Evolutionary conservation across 2,888 invertebrate genomes (phyloP).

Genomic region (Dione vanillae): DNA sequence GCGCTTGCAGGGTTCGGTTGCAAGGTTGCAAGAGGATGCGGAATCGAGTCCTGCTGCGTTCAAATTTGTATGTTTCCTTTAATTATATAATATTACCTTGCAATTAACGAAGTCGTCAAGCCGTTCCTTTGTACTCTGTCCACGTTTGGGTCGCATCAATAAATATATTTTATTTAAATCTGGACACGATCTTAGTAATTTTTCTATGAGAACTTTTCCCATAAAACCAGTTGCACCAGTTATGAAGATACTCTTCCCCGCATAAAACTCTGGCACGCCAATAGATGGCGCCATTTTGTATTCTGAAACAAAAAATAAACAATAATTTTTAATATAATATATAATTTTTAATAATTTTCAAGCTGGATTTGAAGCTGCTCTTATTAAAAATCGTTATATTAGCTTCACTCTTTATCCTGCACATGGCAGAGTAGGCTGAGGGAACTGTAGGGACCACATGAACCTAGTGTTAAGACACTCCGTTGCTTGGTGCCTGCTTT

Average conservation of each 20-base stretch:
- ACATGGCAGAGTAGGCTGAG: too few species aligned
- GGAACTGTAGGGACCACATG: too few species aligned
- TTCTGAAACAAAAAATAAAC: slow-evolving; percentile 17
- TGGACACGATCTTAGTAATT: slow-evolving; percentile 89
- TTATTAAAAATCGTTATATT: not conserved
- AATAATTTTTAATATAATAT: not conserved
- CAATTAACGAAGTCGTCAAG: slow-evolving; percentile 84
- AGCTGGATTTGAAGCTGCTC: not conserved
- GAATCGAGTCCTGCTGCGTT: too few species aligned
- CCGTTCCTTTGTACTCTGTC: slow-evolving; percentile 85
- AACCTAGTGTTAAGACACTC: too few species aligned
- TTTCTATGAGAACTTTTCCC: slow-evolving; percentile 92
- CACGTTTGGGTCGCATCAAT: slow-evolving; percentile 89
- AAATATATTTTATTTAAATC: slow-evolving; percentile 87
- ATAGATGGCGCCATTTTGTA: slow-evolving; percentile 61
- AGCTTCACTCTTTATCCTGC: too few species aligned
- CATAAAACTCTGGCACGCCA: slow-evolving; percentile 83
- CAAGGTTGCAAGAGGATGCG: too few species aligned
- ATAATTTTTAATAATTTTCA: too few species aligned
- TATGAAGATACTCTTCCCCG: slow-evolving; percentile 86
- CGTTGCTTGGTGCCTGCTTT: too few species aligned
- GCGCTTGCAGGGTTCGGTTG: too few species aligned
- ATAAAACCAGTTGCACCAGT: slow-evolving; percentile 94
- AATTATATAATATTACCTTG: too few species aligned
- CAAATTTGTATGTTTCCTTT: too few species aligned